Evolutionary conservation across 2,888 invertebrate species (phyloP), one percentile per base, ranked within the genome.

Genomic region (Agriopis marginaria): DNA sequence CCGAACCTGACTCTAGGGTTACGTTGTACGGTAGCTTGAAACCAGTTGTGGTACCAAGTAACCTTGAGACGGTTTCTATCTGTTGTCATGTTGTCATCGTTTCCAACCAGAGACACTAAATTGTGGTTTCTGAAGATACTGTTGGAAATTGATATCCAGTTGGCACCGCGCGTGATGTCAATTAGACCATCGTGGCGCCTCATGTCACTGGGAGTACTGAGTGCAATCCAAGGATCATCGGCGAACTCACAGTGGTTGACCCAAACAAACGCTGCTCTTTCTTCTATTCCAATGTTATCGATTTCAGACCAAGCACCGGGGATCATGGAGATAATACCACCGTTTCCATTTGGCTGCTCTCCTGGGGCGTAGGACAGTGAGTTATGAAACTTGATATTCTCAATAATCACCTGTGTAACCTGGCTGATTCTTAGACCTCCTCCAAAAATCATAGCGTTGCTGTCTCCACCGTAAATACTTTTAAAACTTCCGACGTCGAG

Each of bases 51-150:
- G 45, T 59, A 63, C 45, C 50, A 63, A 11, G 68, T 71, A 1
- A 59, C 50, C 44, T 60, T 58, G 11, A 58, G 23, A 12, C 44
- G 56, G 44, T 39, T 40, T 45, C 58, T 58, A 8, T 58, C 58
- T 45, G 58, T 12, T 23, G 3, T 32, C 58, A 42, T 47, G 11
- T 12, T 56, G 44, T 72, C 71, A n/a, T 14, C 51, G 39, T 63
- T 54, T 4, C 71, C 71, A 7, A 72, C 44, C 12, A 72, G 49
- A 11, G 39, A 51, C 3, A 60, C 66, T 10, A 47, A 9, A 56
- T 68, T 60, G 61, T 72, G 71, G 55, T 72, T 72, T 17, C 71
- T 68, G 53, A 72, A 68, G 45, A 72, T 68, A 51, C 12, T 44
- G 63, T 72, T 66, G 11, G 71, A 68, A 40, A 72, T 44, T 9